Evolutionary conservation across 1,140 invertebrate genomes (phyloP).

Genomic region (Leptoteleia sp.): DNA sequence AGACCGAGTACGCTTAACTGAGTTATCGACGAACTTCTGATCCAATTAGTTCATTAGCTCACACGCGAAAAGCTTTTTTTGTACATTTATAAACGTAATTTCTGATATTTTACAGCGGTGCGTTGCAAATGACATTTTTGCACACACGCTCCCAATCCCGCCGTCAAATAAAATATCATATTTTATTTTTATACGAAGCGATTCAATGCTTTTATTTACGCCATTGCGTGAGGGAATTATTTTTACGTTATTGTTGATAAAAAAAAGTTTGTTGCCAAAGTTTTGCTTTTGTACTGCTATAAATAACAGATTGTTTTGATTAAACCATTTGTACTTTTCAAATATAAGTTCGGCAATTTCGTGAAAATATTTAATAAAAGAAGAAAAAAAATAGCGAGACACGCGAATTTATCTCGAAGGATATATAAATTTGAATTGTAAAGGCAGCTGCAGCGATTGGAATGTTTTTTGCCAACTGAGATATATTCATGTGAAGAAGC

Average conservation of each 20-base stretch:
- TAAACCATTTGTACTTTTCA: no score
- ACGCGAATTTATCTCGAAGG: constrained; percentile 4
- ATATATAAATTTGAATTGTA: constrained; percentile 34
- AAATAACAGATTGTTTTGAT: no score
- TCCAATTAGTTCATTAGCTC: constrained; percentile 66
- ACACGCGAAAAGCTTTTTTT: constrained; percentile 19
- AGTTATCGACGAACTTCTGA: constrained; percentile 65
- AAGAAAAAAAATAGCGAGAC: not conserved
- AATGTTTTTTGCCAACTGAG: constrained; percentile 11
- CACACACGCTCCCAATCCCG: not conserved
- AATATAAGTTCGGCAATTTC: no score
- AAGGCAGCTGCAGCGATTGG: constrained; percentile 17
- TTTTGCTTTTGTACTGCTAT: no score
- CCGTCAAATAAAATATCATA: no score
- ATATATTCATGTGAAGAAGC: constrained; percentile 38
- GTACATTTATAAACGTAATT: constrained; percentile 24
- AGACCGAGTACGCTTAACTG: constrained; percentile 63
- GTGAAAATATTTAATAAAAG: no score
- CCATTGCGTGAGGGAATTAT: no score
- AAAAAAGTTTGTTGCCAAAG: no score
- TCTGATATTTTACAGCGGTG: constrained; percentile 4
- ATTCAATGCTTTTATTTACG: no score
- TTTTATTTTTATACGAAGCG: no score
- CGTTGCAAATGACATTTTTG: constrained; percentile 14
- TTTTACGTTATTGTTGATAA: no score